These are phyloP conservation scores for Istiophorus platypterus DNA, from an alignment of 2,113 vertebrate species.

Conservation along the genomic window DNA sequence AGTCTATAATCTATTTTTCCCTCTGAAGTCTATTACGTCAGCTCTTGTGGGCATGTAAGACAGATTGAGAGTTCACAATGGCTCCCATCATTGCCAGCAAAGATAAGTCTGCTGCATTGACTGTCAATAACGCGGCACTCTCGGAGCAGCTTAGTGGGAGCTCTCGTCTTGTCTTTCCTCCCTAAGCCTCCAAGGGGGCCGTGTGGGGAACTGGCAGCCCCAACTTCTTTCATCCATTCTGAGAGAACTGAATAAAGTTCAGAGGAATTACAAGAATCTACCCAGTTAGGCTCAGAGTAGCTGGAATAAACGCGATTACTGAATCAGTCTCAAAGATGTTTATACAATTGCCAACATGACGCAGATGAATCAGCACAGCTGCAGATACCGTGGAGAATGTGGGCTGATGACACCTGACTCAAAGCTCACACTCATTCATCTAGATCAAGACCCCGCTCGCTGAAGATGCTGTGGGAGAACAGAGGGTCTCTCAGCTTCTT, in stretches of 20 bases:
- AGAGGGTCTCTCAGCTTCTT: slow-evolving; percentile 20
- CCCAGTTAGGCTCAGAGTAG: slow-evolving; percentile 52
- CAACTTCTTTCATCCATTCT: slow-evolving; percentile 73
- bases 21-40: slow-evolving; percentile 42
- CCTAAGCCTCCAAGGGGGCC: slow-evolving; percentile 62
- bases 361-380: slow-evolving; percentile 15
- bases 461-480: slow-evolving; percentile 23
- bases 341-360: slow-evolving; percentile 43
- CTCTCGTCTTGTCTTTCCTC: slow-evolving; percentile 66
- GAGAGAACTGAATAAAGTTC: slow-evolving; percentile 76
- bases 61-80: slow-evolving; percentile 71
- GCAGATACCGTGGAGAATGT: slow-evolving; percentile 17
- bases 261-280: slow-evolving; percentile 80
- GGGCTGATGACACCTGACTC: slow-evolving; percentile 31
- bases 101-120: slow-evolving; percentile 70
- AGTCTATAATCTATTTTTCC: slow-evolving; percentile 32
- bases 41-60: slow-evolving; percentile 51
- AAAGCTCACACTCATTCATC: slow-evolving; percentile 36
- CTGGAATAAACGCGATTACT: slow-evolving; percentile 50
- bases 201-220: slow-evolving; percentile 68
- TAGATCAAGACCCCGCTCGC: slow-evolving; percentile 18
- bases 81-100: slow-evolving; percentile 55
- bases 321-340: slow-evolving; percentile 59
- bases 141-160: slow-evolving; percentile 74
- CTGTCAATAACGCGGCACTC: slow-evolving; percentile 74